A percentile compares a stretch with the other conserved stretches of the same genome.
Conservation (phyloP, 2,888 invertebrate species). For the Oxystoma pomonae region DNA sequence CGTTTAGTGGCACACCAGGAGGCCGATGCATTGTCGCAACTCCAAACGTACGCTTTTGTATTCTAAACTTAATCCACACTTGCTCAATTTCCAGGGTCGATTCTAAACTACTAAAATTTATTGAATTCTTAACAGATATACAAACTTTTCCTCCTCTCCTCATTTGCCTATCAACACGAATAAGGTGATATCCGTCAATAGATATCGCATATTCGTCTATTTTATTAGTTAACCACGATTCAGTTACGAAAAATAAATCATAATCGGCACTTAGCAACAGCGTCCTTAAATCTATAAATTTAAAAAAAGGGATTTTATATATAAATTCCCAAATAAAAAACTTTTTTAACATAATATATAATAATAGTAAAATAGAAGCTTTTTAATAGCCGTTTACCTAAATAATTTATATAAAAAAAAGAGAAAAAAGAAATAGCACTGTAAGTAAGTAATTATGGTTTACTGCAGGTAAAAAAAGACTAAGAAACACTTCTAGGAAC, state of each 20-base stretch:
- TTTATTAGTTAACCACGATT: conserved; percentile 1
- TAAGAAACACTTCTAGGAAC: too few relatives aligned
- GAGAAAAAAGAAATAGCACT: too few relatives aligned
- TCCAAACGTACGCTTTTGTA: not conserved
- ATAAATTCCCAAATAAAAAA: not conserved
- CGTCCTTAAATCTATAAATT: not conserved
- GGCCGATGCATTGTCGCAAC: not conserved
- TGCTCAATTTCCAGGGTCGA: not conserved
- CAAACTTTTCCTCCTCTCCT: not conserved
- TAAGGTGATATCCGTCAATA: not conserved
- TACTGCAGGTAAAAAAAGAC: too few relatives aligned
- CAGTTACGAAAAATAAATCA: not conserved
- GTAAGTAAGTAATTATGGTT: too few relatives aligned
- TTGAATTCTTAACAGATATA: not conserved
- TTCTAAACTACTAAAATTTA: not conserved
- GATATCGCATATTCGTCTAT: not conserved
- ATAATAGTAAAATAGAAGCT: not conserved
- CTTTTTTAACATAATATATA: not conserved
- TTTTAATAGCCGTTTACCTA: not conserved
- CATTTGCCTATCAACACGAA: not conserved
- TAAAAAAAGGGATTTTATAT: not conserved
- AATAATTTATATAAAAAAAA: too few relatives aligned
- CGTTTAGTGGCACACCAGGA: not conserved
- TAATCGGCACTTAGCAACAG: not conserved
- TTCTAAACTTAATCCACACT: not conserved